Conservation (phyloP, 2,797 vertebrate genomes). For the Tokudaia tokunoshimensis region DNA sequence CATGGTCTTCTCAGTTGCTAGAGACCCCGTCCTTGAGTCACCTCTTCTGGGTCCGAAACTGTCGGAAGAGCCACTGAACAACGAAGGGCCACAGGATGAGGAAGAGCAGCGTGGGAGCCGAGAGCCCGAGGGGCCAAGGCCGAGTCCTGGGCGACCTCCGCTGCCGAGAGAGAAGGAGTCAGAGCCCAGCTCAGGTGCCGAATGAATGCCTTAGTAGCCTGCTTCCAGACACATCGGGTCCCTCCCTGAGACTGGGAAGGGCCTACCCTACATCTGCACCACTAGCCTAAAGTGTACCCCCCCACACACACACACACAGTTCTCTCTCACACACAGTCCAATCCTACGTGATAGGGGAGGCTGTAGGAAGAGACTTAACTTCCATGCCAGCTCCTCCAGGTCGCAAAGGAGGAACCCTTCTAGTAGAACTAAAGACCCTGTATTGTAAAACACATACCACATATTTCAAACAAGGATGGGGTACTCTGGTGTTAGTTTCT, state of each 20-base stretch:
- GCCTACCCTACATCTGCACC: not conserved
- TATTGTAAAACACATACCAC: not conserved
- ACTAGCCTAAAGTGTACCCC: not conserved
- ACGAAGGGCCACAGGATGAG: constrained; percentile 95
- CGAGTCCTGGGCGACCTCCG: constrained; percentile 83
- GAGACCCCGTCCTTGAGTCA: constrained; percentile 75
- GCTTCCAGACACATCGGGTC: not conserved
- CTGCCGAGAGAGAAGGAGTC: constrained; percentile 59
- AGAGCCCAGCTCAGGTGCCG: not conserved
- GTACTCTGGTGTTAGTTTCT: constrained; percentile 27
- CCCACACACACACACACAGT: not conserved
- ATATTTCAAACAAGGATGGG: not conserved
- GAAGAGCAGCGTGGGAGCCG: constrained; percentile 90
- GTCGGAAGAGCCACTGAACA: constrained; percentile 92
- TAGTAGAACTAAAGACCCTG: not conserved
- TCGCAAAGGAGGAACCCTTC: not conserved
- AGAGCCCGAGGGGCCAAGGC: constrained; percentile 89
- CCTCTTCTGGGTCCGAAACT: constrained; percentile 87
- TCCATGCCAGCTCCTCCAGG: not conserved
- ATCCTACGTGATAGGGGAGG: not conserved
- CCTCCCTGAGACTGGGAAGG: not conserved
- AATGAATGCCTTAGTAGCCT: not conserved
- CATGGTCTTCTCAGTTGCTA: not conserved
- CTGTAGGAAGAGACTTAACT: not conserved
- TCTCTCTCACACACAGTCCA: not conserved